Evolutionary conservation across 2,888 invertebrate species (phyloP).

Genomic region (Acanthosepion pharaonis): DNA sequence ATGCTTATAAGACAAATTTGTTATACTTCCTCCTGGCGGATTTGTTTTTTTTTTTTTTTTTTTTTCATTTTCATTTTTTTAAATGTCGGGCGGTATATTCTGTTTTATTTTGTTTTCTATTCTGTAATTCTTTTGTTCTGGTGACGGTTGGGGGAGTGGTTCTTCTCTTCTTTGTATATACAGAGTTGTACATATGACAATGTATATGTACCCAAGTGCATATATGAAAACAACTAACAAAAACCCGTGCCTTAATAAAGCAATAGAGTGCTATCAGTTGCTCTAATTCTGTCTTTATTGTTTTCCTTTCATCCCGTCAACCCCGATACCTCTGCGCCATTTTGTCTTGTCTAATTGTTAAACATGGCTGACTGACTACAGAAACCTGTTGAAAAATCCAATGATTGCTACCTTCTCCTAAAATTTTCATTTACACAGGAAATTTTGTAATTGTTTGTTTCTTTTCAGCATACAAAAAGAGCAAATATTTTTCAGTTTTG

Average conservation of each 20-base stretch:
- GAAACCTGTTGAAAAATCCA: no score
- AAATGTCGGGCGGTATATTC: background rate
- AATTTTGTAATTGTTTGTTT: no score
- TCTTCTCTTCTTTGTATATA: conserved; percentile 44
- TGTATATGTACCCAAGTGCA: conserved; percentile 42
- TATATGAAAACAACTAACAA: conserved; percentile 37
- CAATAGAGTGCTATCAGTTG: background rate
- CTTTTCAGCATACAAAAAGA: no score
- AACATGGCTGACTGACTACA: no score
- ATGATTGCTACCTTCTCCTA: no score
- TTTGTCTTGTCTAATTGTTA: no score
- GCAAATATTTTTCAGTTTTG: no score
- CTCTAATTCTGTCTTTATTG: background rate
- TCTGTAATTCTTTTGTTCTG: background rate
- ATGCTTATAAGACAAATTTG: background rate
- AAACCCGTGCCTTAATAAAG: conserved; percentile 33
- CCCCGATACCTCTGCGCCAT: no score
- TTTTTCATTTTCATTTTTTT: background rate
- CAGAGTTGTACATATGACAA: conserved; percentile 45
- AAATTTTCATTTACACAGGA: no score
- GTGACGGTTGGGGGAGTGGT: conserved; percentile 11
- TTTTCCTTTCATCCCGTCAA: background rate
- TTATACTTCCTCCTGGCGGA: background rate
- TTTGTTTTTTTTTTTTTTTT: background rate
- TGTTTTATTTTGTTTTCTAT: background rate